Evolutionary conservation across 2,888 invertebrate species (phyloP).

Genomic region (Onthophagus sagittarius): DNA sequence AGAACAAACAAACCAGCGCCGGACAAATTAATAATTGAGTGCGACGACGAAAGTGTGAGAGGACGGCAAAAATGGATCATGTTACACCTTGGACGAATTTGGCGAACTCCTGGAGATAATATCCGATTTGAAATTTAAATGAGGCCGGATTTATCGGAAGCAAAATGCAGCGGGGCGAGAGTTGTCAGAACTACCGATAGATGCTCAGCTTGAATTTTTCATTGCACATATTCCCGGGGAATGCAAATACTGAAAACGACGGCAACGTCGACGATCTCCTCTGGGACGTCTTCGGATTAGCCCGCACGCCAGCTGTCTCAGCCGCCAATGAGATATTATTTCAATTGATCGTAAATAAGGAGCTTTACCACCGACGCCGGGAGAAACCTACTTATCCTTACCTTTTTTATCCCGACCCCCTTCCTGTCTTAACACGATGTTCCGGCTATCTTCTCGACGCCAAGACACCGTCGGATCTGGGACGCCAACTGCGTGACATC

Average conservation of each 20-base stretch:
- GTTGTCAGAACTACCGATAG: slow-evolving; percentile 44
- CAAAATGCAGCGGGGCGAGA: slow-evolving; percentile 40
- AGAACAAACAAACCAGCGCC: slow-evolving; percentile 3
- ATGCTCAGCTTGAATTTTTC: slow-evolving; percentile 44
- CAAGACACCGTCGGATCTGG: slow-evolving; percentile 77
- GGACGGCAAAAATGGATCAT: neutral
- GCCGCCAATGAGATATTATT: slow-evolving; percentile 39
- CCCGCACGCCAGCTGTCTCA: slow-evolving; percentile 40
- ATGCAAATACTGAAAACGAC: slow-evolving; percentile 37
- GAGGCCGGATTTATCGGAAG: slow-evolving; percentile 42
- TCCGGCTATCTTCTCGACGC: slow-evolving; percentile 74
- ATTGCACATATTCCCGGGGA: slow-evolving; percentile 43
- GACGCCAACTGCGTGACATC: slow-evolving; percentile 77
- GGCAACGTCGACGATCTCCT: slow-evolving; percentile 25
- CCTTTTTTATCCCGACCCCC: slow-evolving; percentile 70
- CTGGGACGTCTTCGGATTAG: slow-evolving; percentile 37
- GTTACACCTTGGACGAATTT: slow-evolving; percentile 1
- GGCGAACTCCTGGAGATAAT: slow-evolving; percentile 40
- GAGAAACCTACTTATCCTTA: slow-evolving; percentile 41
- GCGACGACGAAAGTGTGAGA: neutral
- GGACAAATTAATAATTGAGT: slow-evolving; percentile 24
- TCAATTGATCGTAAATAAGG: slow-evolving; percentile 37
- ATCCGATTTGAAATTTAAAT: slow-evolving; percentile 47
- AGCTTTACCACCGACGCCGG: slow-evolving; percentile 26
- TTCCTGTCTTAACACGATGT: slow-evolving; percentile 72